Percentiles rank a stretch among this genome's conserved stretches.
These are phyloP conservation scores for Brachyhypopomus gauderio DNA, from an alignment of 2,113 vertebrate species.

Conservation along the genomic window DNA sequence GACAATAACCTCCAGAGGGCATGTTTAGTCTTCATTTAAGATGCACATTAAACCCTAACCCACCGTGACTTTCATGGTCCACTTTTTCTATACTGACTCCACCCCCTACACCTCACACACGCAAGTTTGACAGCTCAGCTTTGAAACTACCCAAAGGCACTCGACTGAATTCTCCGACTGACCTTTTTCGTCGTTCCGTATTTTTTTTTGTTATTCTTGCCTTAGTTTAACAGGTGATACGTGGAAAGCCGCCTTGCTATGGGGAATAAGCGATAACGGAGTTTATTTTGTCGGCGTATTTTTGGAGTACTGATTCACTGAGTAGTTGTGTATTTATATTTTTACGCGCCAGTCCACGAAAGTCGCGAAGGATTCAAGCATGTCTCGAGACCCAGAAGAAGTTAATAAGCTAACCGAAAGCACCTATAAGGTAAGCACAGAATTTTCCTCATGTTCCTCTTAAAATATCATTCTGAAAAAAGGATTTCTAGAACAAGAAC, in stretches of 20 bases:
- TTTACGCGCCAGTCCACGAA: not conserved
- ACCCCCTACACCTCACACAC: conserved; percentile 55
- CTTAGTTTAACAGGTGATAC: not conserved
- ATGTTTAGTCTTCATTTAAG: not conserved
- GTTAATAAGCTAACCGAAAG: conserved; percentile 90
- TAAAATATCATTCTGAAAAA: not conserved
- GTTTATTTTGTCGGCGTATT: conserved; percentile 10
- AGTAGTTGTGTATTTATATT: conserved; percentile 10
- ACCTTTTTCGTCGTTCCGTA: conserved; percentile 1
- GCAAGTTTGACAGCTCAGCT: conserved; percentile 74
- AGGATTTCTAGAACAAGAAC: not conserved
- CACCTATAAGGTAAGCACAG: conserved; percentile 85
- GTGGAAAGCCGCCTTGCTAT: conserved; percentile 50
- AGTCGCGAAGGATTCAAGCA: conserved; percentile 60
- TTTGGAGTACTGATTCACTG: conserved; percentile 4
- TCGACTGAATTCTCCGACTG: conserved; percentile 26
- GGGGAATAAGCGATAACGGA: conserved; percentile 62
- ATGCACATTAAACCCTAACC: not conserved
- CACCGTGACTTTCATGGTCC: conserved; percentile 35
- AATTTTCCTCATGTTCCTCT: not conserved
- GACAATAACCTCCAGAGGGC: conserved; percentile 8
- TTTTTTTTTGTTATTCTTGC: not conserved
- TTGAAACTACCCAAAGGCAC: conserved; percentile 11
- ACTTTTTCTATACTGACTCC: conserved; percentile 49
- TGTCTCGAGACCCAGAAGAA: conserved; percentile 89